Base-by-base conservation (phyloP, 2,797 vertebrate genomes). In the Bradypodion ventrale region DNA sequence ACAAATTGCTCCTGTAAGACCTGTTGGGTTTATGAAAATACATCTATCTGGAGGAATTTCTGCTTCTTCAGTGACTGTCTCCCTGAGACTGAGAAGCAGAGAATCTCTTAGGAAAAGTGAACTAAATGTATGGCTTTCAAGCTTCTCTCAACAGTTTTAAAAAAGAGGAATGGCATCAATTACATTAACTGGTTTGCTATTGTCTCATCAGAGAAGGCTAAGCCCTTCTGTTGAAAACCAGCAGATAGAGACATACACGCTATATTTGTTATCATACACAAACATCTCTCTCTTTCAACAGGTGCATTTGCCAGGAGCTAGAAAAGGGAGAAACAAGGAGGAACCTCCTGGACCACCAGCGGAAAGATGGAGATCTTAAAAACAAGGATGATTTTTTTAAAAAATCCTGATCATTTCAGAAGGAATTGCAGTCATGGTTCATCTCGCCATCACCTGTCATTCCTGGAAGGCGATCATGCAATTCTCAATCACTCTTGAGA, bases 21-120 rank as follows among this genome's bases (percentile, higher is more conserved):
- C 3, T 80, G 2, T 44, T 13, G 15, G n/a, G 32, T 73, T 52
- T 85, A 80, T 77, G 78, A 76, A 29, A 76, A 37, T 25, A 46
- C 5, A 12, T 44, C 49, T 19, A 49, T 37, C 66, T 35, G 49
- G 0, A 29, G 7, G 65, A 19, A 19, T 1, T 1, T 49, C 70
- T 69, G 19, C 65, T 87, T 37, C 62, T 66, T 49, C 69, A 75
- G 8, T 35, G 29, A 29, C 16, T n/a, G n/a, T 21, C 74, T 83
- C 78, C 46, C 62, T 72, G 13, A 29, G 49, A n/a, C 69, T 89
- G 78, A 70, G n/a, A 88, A 63, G 10, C 19, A 80, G 23, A 77
- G 40, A 82, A 59, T 68, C 25, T 37, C 40, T 42, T 37, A 29
- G 44, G 40, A n/a, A n/a, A n/a, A 40, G 46, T 59, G n/a, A 46